These are phyloP conservation scores for Aphidoletes aphidimyza DNA, from an alignment of 2,888 invertebrate genomes.

Conservation along the genomic window DNA sequence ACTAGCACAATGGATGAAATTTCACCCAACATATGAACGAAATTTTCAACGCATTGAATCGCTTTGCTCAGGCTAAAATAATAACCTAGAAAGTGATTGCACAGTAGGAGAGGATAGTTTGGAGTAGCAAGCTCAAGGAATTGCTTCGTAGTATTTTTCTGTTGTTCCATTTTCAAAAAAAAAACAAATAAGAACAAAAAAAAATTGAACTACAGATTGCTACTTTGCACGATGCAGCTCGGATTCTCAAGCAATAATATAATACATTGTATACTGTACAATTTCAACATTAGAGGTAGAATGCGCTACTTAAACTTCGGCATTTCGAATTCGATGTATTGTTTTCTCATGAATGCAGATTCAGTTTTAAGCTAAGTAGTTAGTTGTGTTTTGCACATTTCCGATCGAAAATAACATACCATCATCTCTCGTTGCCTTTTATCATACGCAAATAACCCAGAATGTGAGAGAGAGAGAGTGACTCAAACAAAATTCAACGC, in stretches of 20 bases:
- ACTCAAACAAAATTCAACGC: background rate
- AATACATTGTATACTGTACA: background rate
- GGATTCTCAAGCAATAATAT: background rate
- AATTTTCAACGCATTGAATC: background rate
- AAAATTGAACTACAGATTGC: background rate
- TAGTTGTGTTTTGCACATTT: slow-evolving; percentile 46
- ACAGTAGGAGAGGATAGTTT: background rate
- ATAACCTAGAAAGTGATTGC: background rate
- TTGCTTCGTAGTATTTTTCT: no score
- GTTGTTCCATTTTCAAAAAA: background rate
- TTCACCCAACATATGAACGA: background rate
- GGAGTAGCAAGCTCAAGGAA: no score
- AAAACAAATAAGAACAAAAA: no score
- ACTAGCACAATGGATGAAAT: background rate
- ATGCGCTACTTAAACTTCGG: background rate
- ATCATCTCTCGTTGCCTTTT: background rate
- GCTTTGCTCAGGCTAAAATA: background rate
- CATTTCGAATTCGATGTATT: background rate
- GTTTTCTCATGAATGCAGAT: slow-evolving; percentile 19
- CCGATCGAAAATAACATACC: background rate
- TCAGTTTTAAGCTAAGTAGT: slow-evolving; percentile 31
- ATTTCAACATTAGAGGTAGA: background rate
- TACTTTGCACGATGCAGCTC: background rate
- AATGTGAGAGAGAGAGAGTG: no score
- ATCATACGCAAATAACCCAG: no score